Evolutionary conservation across 2,113 vertebrate genomes (phyloP), one percentile per base, ranked within the genome.

Genomic region (Pomatostomus ruficeps): DNA sequence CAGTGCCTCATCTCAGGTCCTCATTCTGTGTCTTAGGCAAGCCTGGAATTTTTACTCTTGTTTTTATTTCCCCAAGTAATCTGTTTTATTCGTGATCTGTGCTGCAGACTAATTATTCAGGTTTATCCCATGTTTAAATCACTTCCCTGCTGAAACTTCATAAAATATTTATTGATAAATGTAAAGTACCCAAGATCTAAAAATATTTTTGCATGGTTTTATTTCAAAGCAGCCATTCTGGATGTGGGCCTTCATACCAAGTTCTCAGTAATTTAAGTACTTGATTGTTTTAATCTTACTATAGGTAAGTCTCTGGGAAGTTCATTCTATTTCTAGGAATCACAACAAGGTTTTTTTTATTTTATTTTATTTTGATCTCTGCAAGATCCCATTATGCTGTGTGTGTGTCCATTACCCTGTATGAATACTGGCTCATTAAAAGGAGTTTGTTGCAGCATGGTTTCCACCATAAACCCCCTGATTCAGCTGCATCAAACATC

Each of bases 151-250:
- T 91, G 31, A 91, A 94, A 84, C 46, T 67, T 94, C 52, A 96
- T 97, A 91, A 92, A 97, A 93, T 96, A 96, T 97, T 96, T 97
- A 97, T 95, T 97, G 90, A 96, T 91, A 96, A 93, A 94, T 95
- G 42, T 48, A 80, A 96, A 95, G n/a, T 84, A 94, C 24, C 73
- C 58, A 87, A 91, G 74, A 83, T 75, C 88, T 95, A 95, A 95
- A 96, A 96, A 80, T 95, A 91, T 73, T 96, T 91, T 92, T 91
- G 65, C 33, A 70, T 65, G 14, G 73, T 88, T 96, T 86, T 80
- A 94, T 96, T 95, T 96, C 80, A 88, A 66, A 93, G 45, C 16
- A 80, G 75, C 23, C 25, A 13, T 70, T 76, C 52, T 85, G 70
- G 46, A 25, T 54, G 45, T 65, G 46, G 38, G 49, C 14, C 75